These are phyloP conservation scores for Harpalus rubripes DNA, from an alignment of 2,888 invertebrate genomes.

Conservation along the genomic window DNA sequence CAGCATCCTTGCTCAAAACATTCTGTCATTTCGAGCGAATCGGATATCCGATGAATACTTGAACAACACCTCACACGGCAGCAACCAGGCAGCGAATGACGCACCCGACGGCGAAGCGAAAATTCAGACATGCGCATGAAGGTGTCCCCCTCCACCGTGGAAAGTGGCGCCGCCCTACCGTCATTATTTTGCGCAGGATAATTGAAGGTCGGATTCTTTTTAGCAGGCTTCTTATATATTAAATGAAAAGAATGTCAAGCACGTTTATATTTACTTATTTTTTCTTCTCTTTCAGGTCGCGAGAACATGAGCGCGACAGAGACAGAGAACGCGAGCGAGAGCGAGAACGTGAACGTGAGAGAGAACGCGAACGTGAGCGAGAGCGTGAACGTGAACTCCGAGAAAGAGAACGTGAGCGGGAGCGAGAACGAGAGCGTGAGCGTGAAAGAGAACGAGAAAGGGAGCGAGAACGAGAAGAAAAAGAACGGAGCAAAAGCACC, in stretches of 20 bases:
- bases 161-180: too few species aligned
- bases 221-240: too few species aligned
- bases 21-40: too few species aligned
- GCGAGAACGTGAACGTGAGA: conserved; percentile 83
- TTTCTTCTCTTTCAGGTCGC: conserved; percentile 47
- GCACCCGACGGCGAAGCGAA: too few species aligned
- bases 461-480: conserved; percentile 78
- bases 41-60: too few species aligned
- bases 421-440: conserved; percentile 80
- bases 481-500: conserved; percentile 78
- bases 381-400: conserved; percentile 79
- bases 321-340: conserved; percentile 77
- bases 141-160: too few species aligned
- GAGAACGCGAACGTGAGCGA: conserved; percentile 84
- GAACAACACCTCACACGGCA: too few species aligned
- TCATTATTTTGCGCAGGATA: too few species aligned
- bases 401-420: conserved; percentile 77
- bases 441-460: conserved; percentile 77
- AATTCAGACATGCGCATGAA: too few species aligned
- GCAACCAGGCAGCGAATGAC: too few species aligned
- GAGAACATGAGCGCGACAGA: conserved; percentile 75
- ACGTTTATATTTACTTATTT: neutral
- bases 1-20: too few species aligned
- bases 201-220: too few species aligned
- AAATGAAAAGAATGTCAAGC: conserved; percentile 15